Conservation (phyloP, 2,797 vertebrate genomes). For the Ambastaia sidthimunki region DNA sequence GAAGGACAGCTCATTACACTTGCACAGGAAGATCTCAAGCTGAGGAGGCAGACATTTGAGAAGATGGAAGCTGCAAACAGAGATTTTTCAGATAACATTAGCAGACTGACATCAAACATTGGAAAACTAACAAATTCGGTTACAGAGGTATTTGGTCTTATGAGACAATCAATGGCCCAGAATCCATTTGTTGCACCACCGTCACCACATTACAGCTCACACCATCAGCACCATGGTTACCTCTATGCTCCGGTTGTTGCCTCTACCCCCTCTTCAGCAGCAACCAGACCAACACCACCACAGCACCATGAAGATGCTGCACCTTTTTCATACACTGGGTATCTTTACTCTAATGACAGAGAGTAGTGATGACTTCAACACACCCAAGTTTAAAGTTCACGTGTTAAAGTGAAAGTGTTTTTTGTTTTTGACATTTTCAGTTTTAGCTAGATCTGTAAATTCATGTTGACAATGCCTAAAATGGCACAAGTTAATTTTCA, state of each 20-base stretch:
- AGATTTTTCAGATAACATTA: constrained; percentile 3
- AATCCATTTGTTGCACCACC: background rate
- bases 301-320: too few relatives aligned
- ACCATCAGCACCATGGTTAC: background rate
- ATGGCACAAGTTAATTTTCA: too few relatives aligned
- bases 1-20: background rate
- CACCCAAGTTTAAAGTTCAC: too few relatives aligned
- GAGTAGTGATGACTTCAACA: background rate
- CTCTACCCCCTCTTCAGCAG: too few relatives aligned
- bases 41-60: background rate
- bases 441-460: too few relatives aligned
- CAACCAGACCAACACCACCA: too few relatives aligned
- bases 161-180: background rate
- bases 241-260: background rate
- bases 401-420: too few relatives aligned
- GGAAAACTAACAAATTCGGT: background rate
- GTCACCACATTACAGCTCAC: background rate
- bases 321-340: too few relatives aligned
- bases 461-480: too few relatives aligned
- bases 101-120: background rate
- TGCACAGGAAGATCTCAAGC: background rate
- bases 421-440: too few relatives aligned
- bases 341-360: background rate
- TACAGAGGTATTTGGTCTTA: background rate
- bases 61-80: background rate